phyloP scores from a whole-genome alignment of 2,888 invertebrate genomes.

The Prosopocoilus inquinatus region DNA sequence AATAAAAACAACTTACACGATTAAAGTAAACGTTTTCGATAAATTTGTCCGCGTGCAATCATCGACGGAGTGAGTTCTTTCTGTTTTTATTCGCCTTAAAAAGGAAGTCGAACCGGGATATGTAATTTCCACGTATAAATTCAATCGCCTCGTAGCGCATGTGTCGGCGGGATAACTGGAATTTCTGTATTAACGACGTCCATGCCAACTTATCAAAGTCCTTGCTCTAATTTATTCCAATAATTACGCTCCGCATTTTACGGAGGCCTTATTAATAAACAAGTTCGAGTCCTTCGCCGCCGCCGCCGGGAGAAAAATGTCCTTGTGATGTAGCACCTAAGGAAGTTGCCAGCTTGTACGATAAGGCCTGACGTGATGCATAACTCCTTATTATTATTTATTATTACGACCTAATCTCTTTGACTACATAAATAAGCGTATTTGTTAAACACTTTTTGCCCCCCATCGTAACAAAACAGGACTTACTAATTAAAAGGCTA shows the following conservation, averaged over 20 bases:
- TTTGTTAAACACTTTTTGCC: no score
- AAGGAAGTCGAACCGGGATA: neutral
- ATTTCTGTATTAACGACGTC: constrained; percentile 20
- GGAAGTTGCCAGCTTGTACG: neutral
- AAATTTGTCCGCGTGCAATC: neutral
- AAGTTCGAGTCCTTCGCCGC: constrained; percentile 4
- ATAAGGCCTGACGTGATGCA: neutral
- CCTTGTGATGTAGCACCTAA: neutral
- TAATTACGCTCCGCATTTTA: constrained; percentile 13
- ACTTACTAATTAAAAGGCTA: no score
- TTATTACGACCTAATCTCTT: no score
- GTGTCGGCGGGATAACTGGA: constrained; percentile 22
- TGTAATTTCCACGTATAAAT: constrained; percentile 5
- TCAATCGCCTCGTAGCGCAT: constrained; percentile 13
- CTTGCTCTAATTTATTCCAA: constrained; percentile 16
- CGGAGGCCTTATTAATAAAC: constrained; percentile 12
- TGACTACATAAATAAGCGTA: no score
- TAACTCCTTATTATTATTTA: neutral
- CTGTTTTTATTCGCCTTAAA: neutral
- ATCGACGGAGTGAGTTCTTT: neutral
- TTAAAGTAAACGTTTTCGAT: neutral
- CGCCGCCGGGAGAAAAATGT: neutral
- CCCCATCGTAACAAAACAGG: no score
- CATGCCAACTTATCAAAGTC: constrained; percentile 23
- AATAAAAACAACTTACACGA: neutral